Conservation (phyloP, 2,797 vertebrate genomes). For the Graptemys geographica region DNA sequence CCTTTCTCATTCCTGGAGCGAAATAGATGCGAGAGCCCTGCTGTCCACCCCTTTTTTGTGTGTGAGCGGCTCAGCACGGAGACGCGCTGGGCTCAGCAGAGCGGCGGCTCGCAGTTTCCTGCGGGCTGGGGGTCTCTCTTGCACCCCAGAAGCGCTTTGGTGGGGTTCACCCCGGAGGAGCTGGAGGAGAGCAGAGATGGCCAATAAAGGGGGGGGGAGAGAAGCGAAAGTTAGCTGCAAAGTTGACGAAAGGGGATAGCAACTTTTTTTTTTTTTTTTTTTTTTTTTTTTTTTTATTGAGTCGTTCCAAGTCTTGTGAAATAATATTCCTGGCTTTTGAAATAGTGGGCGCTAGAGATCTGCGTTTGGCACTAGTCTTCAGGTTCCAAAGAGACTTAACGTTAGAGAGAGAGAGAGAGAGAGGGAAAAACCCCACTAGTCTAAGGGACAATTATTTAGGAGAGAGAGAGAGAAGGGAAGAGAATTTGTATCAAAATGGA, state of each 20-base stretch:
- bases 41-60: not conserved
- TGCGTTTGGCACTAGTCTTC: conserved; percentile 82
- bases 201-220: conserved; percentile 51
- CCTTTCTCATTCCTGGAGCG: not conserved
- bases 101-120: not conserved
- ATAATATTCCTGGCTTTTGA: conserved; percentile 90
- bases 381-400: conserved; percentile 71
- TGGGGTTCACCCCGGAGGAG: conserved; percentile 26
- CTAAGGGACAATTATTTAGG: conserved; percentile 57
- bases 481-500: conserved; percentile 79
- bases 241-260: conserved; percentile 89
- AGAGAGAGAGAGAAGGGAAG: conserved; percentile 60
- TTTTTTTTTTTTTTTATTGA: conserved; percentile 82
- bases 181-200: conserved; percentile 57
- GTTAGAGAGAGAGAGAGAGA: conserved; percentile 43
- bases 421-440: conserved; percentile 63
- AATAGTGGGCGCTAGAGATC: conserved; percentile 98
- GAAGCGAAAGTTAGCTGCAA: conserved; percentile 87
- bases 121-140: conserved; percentile 5
- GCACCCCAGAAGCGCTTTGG: conserved; percentile 56
- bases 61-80: not conserved
- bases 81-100: not conserved
- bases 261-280: conserved; percentile 86
- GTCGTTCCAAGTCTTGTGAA: conserved; percentile 90
- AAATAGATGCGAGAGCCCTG: not conserved